A percentile compares a stretch with the other conserved stretches of the same genome.
These are phyloP conservation scores for Leptonema lineaticorne DNA, from an alignment of 1,140 invertebrate genomes.

Conservation along the genomic window DNA sequence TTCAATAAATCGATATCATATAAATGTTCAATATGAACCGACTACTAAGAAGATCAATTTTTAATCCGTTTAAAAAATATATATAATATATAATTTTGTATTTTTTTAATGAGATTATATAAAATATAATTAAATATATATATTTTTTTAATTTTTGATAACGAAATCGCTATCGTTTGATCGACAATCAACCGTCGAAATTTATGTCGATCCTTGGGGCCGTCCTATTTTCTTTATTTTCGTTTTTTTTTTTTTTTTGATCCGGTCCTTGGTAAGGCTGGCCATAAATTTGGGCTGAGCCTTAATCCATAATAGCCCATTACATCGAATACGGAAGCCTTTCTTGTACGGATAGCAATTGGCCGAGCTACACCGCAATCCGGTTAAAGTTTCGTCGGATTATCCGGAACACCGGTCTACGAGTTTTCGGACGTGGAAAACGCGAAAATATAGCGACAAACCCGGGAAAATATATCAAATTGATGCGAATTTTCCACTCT, in stretches of 20 bases:
- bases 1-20: too few relatives aligned
- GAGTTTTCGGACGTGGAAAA: background rate
- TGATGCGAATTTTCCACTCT: too few relatives aligned
- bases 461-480: too few relatives aligned
- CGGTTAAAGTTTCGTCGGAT: slow-evolving; percentile 37
- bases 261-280: slow-evolving; percentile 29
- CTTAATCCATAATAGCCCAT: slow-evolving; percentile 42
- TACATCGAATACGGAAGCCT: slow-evolving; percentile 38
- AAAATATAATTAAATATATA: too few relatives aligned
- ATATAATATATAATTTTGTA: too few relatives aligned
- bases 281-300: slow-evolving; percentile 35
- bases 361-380: slow-evolving; percentile 33
- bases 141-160: too few relatives aligned
- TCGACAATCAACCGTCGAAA: background rate
- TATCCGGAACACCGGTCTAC: slow-evolving; percentile 13
- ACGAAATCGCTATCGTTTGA: background rate
- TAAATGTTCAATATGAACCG: too few relatives aligned
- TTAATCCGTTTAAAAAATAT: too few relatives aligned
- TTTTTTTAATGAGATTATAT: too few relatives aligned
- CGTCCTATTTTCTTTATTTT: background rate
- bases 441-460: background rate
- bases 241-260: background rate
- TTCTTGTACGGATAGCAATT: slow-evolving; percentile 29
- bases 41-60: too few relatives aligned
- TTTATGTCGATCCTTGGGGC: background rate